Evolutionary conservation across 2,113 vertebrate species (phyloP), one percentile per base, ranked within the genome.

Genomic region (Cephalopterus ornatus): DNA sequence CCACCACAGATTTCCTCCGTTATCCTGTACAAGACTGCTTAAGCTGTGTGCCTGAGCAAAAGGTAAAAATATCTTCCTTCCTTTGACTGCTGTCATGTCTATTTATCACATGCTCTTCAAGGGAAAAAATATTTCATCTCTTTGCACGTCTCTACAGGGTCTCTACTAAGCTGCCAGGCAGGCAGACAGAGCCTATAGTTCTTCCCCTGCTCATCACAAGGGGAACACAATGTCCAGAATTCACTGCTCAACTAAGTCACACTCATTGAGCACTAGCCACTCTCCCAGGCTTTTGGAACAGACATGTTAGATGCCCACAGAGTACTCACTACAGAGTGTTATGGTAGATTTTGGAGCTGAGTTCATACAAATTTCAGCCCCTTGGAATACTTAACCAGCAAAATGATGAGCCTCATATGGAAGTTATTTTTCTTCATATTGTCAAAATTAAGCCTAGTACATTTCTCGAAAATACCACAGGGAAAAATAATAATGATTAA

Each of bases 41-140:
- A 52, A 62, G 52, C 80, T 85, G 35, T 42, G 39, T 78, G 74
- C 47, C 78, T 72, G 75, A 81, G 61, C 63, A 78, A 68, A 85
- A 89, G 65, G 80, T 79, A 93, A 90, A 95, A 93, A 91, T 91
- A 90, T 14, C 65, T 67, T 46, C 72, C 26, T 94, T 84, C 44
- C 32, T 93, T 90, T 86, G 76, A 71, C 39, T 88, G 35, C 66
- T 81, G 59, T 86, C 90, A 81, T 74, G 68, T 66, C 50, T 91
- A 37, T 77, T 91, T 93, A 77, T 90, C 72, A 47, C 55, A 91
- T 13, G 28, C 13, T 71, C 30, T 55, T 84, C 53, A 68, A 44
- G 55, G 24, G n/a, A 61, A 61, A 81, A 65, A 21, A 35, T 4
- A 26, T n/a, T 41, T 56, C 13, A 10, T 23, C 22, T 63, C 41